Conservation (phyloP, 2,113 vertebrate species). For the Sander lucioperca region DNA sequence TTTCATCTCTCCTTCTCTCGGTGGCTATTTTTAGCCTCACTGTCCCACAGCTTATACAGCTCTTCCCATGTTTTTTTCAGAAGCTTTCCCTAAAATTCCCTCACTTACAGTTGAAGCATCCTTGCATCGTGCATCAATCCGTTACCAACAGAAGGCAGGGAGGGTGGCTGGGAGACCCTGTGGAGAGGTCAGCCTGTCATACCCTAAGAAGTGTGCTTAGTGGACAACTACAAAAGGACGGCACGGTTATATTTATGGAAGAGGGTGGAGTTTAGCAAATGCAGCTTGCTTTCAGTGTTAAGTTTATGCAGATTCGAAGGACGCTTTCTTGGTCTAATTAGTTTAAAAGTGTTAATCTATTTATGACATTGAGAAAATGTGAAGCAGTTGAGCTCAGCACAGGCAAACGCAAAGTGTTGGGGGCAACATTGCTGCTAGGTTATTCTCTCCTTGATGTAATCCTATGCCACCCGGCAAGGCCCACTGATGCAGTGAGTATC, state of each 20-base stretch:
- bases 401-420: background rate
- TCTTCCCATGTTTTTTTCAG: constrained; percentile 19
- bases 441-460: constrained; percentile 58
- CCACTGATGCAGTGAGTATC: constrained; percentile 32
- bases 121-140: constrained; percentile 22
- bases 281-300: constrained; percentile 18
- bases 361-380: constrained; percentile 49
- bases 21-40: constrained; percentile 54
- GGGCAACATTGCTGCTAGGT: constrained; percentile 13
- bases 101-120: constrained; percentile 8
- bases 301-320: constrained; percentile 43
- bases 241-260: constrained; percentile 11
- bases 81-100: constrained; percentile 20
- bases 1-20: constrained; percentile 40
- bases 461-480: constrained; percentile 17
- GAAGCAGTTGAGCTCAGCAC: constrained; percentile 21
- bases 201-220: constrained; percentile 36
- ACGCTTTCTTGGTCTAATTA: constrained; percentile 32
- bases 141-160: constrained; percentile 36
- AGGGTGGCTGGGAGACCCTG: constrained; percentile 32
- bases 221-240: constrained; percentile 47
- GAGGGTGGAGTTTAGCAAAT: constrained; percentile 30
- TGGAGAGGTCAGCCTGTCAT: constrained; percentile 39
- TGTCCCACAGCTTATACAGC: constrained; percentile 29
- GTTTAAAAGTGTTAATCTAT: constrained; percentile 40